Conservation (phyloP, 2,888 invertebrate species). For the Nymphalis c-album region DNA sequence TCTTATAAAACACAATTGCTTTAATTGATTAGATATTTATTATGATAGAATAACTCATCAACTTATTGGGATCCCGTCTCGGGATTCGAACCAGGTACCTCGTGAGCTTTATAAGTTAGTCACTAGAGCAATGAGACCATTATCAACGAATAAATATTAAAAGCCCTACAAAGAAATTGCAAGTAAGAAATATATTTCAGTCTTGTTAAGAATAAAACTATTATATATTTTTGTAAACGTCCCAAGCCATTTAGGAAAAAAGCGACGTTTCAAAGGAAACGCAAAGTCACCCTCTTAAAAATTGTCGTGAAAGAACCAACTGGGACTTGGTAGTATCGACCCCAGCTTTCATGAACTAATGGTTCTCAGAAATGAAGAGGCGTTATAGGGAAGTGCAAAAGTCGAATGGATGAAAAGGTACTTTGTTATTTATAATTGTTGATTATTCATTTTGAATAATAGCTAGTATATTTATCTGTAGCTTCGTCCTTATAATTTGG, state of each 20-base stretch:
- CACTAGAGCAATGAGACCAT: background rate
- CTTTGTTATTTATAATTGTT: background rate
- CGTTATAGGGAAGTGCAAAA: constrained; percentile 6
- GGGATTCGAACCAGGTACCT: too few species aligned
- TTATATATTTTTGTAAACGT: constrained; percentile 7
- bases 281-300: constrained; percentile 62
- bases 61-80: too few species aligned
- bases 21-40: too few species aligned
- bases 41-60: too few species aligned
- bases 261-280: constrained; percentile 46
- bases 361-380: constrained; percentile 17
- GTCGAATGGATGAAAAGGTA: background rate
- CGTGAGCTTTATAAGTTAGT: too few species aligned
- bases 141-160: background rate
- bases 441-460: too few species aligned
- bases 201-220: constrained; percentile 6
- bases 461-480: too few species aligned
- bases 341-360: constrained; percentile 20
- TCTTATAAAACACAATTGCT: background rate
- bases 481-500: too few species aligned
- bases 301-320: constrained; percentile 52
- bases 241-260: constrained; percentile 8
- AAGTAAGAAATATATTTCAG: constrained; percentile 7
- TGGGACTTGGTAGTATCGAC: constrained; percentile 34
- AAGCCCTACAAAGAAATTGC: background rate